A percentile compares a stretch with the other conserved stretches of the same genome.
phyloP scores from a whole-genome alignment of 1,140 invertebrate genomes.

The Sarcophaga bullata region DNA sequence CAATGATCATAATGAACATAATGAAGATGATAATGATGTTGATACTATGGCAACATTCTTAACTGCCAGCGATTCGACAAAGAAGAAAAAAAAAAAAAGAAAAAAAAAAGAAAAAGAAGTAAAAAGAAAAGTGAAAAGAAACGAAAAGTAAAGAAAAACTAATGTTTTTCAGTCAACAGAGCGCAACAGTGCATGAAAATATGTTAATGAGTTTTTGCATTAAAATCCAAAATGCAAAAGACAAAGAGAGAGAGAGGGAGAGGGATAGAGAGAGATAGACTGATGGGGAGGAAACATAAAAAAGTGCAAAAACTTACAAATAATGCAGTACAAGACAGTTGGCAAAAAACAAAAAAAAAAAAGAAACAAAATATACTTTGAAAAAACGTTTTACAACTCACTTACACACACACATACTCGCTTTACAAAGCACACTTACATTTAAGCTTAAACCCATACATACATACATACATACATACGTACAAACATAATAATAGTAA shows the following conservation, averaged over 20 bases:
- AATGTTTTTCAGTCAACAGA: conserved; percentile 29
- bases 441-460: conserved; percentile 1
- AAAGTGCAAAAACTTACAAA: not conserved
- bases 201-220: conserved; percentile 40
- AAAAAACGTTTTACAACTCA: conserved; percentile 18
- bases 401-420: not conserved
- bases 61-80: no score
- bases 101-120: no score
- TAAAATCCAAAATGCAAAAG: not conserved
- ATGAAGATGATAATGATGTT: not conserved
- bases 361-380: not conserved
- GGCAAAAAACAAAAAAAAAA: not conserved
- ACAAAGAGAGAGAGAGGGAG: not conserved
- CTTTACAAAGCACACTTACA: not conserved
- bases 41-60: not conserved
- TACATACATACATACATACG: not conserved
- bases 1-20: not conserved
- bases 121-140: no score
- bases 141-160: not conserved
- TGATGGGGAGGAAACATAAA: no score
- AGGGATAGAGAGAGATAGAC: no score
- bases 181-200: conserved; percentile 38
- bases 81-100: no score
- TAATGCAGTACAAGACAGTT: not conserved
- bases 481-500: not conserved